Evolutionary conservation across 2,113 vertebrate species (phyloP).

Genomic region (Pteronura brasiliensis): DNA sequence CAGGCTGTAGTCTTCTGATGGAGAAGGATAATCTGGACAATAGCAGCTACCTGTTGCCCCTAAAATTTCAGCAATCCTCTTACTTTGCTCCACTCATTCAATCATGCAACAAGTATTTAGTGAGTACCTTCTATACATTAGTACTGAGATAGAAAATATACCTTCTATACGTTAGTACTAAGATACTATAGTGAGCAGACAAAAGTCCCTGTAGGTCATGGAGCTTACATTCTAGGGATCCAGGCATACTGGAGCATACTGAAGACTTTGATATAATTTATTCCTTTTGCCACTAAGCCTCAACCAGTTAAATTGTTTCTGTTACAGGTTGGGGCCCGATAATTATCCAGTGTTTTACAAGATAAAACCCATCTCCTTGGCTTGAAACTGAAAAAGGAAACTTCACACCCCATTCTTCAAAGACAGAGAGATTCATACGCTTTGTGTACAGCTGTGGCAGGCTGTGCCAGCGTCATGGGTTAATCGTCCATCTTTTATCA

Average conservation of each 20-base stretch:
- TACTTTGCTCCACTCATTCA: background rate
- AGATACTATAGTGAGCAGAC: background rate
- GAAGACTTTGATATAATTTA: background rate
- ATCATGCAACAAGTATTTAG: background rate
- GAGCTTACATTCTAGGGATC: background rate
- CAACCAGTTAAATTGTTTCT: background rate
- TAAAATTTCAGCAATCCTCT: background rate
- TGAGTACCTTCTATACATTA: background rate
- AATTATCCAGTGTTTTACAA: conserved; percentile 23
- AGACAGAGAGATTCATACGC: background rate
- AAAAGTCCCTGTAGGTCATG: background rate
- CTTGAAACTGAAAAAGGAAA: conserved; percentile 24
- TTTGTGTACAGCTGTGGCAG: too few relatives aligned
- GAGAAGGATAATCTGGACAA: background rate
- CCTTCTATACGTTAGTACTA: background rate
- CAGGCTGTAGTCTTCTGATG: background rate
- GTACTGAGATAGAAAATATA: background rate
- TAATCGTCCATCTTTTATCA: too few relatives aligned
- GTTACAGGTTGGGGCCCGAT: background rate
- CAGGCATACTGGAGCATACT: background rate
- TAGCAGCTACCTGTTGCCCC: background rate
- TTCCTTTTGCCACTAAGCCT: background rate
- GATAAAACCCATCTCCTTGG: background rate
- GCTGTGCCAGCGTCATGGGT: too few relatives aligned
- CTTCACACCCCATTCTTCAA: background rate